These are phyloP conservation scores for Belonocnema kinseyi DNA, from an alignment of 1,140 invertebrate species.

Conservation along the genomic window DNA sequence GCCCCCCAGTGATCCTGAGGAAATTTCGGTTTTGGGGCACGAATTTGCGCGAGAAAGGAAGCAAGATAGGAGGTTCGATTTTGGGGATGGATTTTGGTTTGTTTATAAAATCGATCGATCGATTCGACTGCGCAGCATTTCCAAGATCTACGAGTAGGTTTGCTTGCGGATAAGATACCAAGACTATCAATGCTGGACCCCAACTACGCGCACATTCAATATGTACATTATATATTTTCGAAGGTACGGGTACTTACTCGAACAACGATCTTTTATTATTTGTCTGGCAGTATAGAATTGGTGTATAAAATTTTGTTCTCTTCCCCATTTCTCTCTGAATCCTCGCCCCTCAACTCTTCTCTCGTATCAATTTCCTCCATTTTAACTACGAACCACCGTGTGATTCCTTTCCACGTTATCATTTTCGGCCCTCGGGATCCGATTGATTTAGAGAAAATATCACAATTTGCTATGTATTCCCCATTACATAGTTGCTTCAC, in stretches of 20 bases:
- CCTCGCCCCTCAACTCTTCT: conserved; percentile 36
- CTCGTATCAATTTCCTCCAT: conserved; percentile 2
- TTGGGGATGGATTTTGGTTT: not conserved
- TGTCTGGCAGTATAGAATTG: conserved; percentile 65
- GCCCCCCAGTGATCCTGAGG: not conserved
- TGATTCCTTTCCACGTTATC: conserved; percentile 38
- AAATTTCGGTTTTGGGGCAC: not conserved
- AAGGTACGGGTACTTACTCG: conserved; percentile 32
- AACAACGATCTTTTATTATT: conserved; percentile 36
- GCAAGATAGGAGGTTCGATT: not conserved
- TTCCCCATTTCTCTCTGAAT: conserved; percentile 35
- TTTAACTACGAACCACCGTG: conserved; percentile 26
- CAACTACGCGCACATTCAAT: conserved; percentile 39
- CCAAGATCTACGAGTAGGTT: conserved; percentile 40
- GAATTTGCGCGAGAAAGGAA: not conserved
- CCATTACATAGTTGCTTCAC: conserved; percentile 20
- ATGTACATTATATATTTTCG: conserved; percentile 12
- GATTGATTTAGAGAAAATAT: conserved; percentile 70
- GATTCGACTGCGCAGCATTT: conserved; percentile 56
- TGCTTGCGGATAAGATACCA: conserved; percentile 47
- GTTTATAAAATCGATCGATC: conserved; percentile 46
- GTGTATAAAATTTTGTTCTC: conserved; percentile 63
- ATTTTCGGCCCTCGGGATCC: conserved; percentile 56
- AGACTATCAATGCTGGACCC: conserved; percentile 42
- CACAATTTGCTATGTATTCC: conserved; percentile 66